These are phyloP conservation scores for Neomorphus geoffroyi DNA, from an alignment of 2,797 vertebrate genomes.

Conservation along the genomic window DNA sequence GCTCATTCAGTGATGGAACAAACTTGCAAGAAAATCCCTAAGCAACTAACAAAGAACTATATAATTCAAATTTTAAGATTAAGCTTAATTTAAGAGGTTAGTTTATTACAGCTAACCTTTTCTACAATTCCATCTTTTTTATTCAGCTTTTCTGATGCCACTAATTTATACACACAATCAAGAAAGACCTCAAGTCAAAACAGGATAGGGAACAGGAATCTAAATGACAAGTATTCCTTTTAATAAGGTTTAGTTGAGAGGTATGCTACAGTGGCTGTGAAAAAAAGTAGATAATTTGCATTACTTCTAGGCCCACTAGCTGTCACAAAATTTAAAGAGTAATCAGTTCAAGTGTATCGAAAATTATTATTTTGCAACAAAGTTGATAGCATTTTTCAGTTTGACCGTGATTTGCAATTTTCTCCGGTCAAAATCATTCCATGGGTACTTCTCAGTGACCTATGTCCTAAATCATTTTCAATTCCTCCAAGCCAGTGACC, in stretches of 20 bases:
- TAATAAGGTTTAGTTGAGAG: conserved; percentile 15
- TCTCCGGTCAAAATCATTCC: conserved; percentile 37
- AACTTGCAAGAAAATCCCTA: conserved; percentile 12
- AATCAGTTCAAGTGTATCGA: not conserved
- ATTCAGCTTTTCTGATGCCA: conserved; percentile 12
- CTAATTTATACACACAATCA: conserved; percentile 27
- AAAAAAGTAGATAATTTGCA: conserved; percentile 9
- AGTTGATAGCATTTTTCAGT: conserved; percentile 29
- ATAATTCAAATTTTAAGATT: conserved; percentile 9
- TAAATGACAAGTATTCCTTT: conserved; percentile 19
- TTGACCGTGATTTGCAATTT: conserved; percentile 35
- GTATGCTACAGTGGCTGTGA: not conserved
- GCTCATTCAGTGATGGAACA: not conserved
- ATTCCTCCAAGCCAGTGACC: conserved; percentile 33
- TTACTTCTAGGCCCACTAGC: conserved; percentile 11
- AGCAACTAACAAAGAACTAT: conserved; percentile 20
- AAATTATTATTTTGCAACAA: conserved; percentile 51
- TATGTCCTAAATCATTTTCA: conserved; percentile 48
- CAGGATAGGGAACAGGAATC: not conserved
- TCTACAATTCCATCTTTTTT: not conserved
- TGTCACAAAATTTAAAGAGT: conserved; percentile 33
- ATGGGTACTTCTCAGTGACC: conserved; percentile 30
- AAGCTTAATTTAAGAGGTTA: not conserved
- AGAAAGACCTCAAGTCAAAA: conserved; percentile 16
- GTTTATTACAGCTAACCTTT: conserved; percentile 25